Evolutionary conservation across 1,140 invertebrate genomes (phyloP).

Genomic region (Listronotus bonariensis): DNA sequence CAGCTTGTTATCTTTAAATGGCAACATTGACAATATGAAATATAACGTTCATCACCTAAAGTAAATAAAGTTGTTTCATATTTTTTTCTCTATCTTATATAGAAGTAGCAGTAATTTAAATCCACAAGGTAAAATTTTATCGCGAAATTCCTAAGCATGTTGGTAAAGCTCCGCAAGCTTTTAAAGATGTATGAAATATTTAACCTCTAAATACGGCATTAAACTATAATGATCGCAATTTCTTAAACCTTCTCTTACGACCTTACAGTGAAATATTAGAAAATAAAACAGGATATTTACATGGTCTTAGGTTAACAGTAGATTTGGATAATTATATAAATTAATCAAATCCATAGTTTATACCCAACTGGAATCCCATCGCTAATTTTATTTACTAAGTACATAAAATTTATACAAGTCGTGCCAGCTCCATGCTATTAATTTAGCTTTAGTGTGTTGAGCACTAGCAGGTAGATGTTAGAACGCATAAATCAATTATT

Average conservation of each 20-base stretch:
- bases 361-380: too few relatives aligned
- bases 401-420: too few relatives aligned
- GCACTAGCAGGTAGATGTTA: too few relatives aligned
- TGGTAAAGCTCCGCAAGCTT: slow-evolving; percentile 21
- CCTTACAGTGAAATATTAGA: too few relatives aligned
- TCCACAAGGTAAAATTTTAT: slow-evolving; percentile 18
- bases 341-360: too few relatives aligned
- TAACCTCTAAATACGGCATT: slow-evolving; percentile 33
- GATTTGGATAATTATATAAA: too few relatives aligned
- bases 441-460: too few relatives aligned
- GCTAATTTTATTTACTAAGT: too few relatives aligned
- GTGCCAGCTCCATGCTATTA: too few relatives aligned
- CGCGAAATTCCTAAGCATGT: slow-evolving; percentile 22
- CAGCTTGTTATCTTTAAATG: not conserved
- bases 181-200: slow-evolving; percentile 29
- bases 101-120: slow-evolving; percentile 25
- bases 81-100: slow-evolving; percentile 25
- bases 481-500: too few relatives aligned
- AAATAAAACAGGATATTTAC: too few relatives aligned
- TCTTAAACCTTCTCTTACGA: slow-evolving; percentile 13
- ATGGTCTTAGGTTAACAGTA: too few relatives aligned
- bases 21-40: slow-evolving; percentile 15
- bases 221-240: slow-evolving; percentile 27
- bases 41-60: slow-evolving; percentile 21
- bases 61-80: slow-evolving; percentile 27